Evolutionary conservation across 2,113 vertebrate genomes (phyloP).

Genomic region (Aptenodytes patagonicus): DNA sequence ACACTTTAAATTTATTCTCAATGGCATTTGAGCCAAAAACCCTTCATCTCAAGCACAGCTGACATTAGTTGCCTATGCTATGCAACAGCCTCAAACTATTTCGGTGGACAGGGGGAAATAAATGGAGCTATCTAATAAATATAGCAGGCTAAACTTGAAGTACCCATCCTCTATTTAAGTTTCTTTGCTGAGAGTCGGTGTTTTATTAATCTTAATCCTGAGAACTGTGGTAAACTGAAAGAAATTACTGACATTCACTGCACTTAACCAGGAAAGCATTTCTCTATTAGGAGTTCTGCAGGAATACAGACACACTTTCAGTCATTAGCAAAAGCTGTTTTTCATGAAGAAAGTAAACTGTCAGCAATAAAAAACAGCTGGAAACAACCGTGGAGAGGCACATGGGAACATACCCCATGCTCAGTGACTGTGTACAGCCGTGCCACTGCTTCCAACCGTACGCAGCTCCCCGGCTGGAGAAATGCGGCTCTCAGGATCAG

Average conservation of each 20-base stretch:
- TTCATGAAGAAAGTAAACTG: background rate
- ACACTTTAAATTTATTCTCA: background rate
- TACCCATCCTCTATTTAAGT: constrained; percentile 4
- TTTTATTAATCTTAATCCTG: constrained; percentile 39
- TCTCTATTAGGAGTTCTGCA: background rate
- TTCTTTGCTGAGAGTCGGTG: background rate
- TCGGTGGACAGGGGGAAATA: background rate
- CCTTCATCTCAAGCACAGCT: background rate
- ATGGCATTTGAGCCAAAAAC: background rate
- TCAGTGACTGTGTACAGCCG: background rate
- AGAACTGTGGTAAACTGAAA: background rate
- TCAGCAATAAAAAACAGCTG: background rate
- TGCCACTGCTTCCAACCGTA: fast-evolving
- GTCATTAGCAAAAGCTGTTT: background rate
- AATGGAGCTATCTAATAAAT: constrained; percentile 15
- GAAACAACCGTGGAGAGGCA: background rate
- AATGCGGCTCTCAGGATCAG: background rate
- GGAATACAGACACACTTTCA: background rate
- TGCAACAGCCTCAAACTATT: background rate
- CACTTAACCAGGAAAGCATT: background rate
- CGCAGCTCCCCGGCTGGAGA: fast-evolving
- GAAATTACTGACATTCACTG: background rate
- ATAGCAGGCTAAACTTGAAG: background rate
- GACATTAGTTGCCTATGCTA: background rate
- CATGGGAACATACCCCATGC: fast-evolving